Evolutionary conservation across 2,888 invertebrate species (phyloP).

Genomic region (Andrena trimmerana): DNA sequence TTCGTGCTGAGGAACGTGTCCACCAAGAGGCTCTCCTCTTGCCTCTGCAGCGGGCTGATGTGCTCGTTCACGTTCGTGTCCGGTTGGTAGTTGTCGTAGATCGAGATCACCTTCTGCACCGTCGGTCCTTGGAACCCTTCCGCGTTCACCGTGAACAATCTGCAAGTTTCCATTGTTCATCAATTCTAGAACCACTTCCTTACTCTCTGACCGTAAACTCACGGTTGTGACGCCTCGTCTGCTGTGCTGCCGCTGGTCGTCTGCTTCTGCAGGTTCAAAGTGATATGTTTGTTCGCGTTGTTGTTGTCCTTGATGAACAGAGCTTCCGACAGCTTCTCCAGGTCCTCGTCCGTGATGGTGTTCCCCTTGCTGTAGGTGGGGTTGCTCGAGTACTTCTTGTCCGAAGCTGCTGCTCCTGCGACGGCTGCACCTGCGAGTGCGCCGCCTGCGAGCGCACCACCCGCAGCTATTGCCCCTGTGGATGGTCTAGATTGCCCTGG

Average conservation of each 20-base stretch:
- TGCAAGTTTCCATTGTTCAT: constrained; percentile 80
- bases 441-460: constrained; percentile 61
- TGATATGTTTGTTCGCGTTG: constrained; percentile 90
- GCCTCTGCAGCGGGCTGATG: constrained; percentile 88
- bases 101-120: constrained; percentile 88
- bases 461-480: constrained; percentile 47
- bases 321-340: constrained; percentile 90
- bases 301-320: constrained; percentile 90
- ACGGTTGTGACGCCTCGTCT: constrained; percentile 92
- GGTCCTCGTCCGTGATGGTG: constrained; percentile 88
- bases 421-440: constrained; percentile 65
- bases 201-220: constrained; percentile 83
- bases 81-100: constrained; percentile 95
- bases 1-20: constrained; percentile 86
- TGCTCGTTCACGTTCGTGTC: constrained; percentile 91
- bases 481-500: constrained; percentile 44
- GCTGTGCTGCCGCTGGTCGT: constrained; percentile 89
- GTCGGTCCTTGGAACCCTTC: constrained; percentile 90
- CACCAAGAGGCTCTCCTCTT: constrained; percentile 80
- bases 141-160: constrained; percentile 89
- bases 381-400: constrained; percentile 76
- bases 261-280: constrained; percentile 91
- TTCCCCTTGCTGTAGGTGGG: constrained; percentile 83
- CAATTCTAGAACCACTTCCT: neutral
- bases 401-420: constrained; percentile 43